Evolutionary conservation across 2,888 invertebrate genomes (phyloP).

Genomic region (Cheilosia scutellata): DNA sequence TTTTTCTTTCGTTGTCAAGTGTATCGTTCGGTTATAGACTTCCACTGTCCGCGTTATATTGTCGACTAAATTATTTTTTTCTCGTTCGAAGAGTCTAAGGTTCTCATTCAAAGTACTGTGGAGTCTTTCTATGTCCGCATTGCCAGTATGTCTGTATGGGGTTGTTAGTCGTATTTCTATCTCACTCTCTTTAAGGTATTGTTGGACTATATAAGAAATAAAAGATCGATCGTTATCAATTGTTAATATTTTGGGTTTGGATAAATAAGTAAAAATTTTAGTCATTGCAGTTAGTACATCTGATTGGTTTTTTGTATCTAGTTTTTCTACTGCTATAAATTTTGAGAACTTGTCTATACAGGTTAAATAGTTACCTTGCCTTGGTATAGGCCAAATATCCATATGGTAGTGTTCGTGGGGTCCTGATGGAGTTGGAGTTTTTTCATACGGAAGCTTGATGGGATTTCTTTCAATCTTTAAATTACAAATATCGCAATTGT

Average conservation of each 20-base stretch:
- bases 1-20: not conserved
- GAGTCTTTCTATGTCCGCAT: conserved; percentile 6
- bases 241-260: not conserved
- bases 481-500: conserved; percentile 25
- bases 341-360: conserved; percentile 10
- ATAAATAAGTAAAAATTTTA: conserved; percentile 7
- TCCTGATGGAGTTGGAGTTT: conserved; percentile 15
- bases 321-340: conserved; percentile 2
- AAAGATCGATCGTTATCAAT: not conserved
- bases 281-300: conserved; percentile 8
- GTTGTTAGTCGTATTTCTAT: conserved; percentile 6
- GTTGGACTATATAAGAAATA: not conserved
- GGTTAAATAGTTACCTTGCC: not conserved
- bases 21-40: conserved; percentile 1
- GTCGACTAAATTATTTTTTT: conserved; percentile 6
- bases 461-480: conserved; percentile 16
- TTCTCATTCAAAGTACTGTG: conserved; percentile 1
- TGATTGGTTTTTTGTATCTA: not conserved
- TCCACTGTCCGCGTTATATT: not conserved
- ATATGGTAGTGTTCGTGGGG: conserved; percentile 19
- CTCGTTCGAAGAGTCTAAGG: not conserved
- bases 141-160: not conserved
- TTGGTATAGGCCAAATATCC: conserved; percentile 1
- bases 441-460: conserved; percentile 19
- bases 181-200: not conserved